A percentile compares a stretch with the other conserved stretches of the same genome.
Evolutionary conservation across 1,140 invertebrate genomes (phyloP).

Genomic region (Dreissena rostriformis): DNA sequence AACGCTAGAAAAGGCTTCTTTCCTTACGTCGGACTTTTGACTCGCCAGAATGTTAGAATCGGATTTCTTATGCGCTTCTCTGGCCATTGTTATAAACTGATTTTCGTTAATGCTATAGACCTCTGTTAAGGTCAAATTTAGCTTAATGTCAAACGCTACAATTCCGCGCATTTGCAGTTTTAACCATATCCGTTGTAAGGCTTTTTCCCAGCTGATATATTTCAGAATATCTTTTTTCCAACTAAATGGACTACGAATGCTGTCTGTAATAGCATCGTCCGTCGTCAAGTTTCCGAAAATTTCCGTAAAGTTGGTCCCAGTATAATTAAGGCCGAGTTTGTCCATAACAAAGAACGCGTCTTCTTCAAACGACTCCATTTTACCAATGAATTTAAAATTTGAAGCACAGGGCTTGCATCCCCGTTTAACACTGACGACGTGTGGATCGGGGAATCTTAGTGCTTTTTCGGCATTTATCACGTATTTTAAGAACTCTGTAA

Average conservation of each 20-base stretch:
- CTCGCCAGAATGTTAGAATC: constrained; percentile 4
- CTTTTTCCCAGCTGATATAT: constrained; percentile 42
- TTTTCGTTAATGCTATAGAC: constrained; percentile 13
- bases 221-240: constrained; percentile 29
- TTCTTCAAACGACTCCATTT: constrained; percentile 36
- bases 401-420: constrained; percentile 38
- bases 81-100: constrained; percentile 33
- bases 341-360: constrained; percentile 26
- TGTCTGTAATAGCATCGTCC: constrained; percentile 38
- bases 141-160: not conserved
- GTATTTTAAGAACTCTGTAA: constrained; percentile 40
- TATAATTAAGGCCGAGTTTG: constrained; percentile 16
- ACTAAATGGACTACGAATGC: constrained; percentile 21
- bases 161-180: constrained; percentile 48
- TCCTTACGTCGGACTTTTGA: constrained; percentile 24
- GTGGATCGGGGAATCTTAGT: constrained; percentile 4
- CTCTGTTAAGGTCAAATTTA: not conserved
- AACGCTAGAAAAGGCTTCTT: constrained; percentile 24
- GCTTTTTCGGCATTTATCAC: not conserved
- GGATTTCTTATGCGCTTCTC: constrained; percentile 16
- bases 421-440: constrained; percentile 30
- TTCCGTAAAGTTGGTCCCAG: not conserved
- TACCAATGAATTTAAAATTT: constrained; percentile 34
- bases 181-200: constrained; percentile 39
- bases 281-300: not conserved